These are phyloP conservation scores for Oxyruncus cristatus DNA, from an alignment of 2,113 vertebrate species.

Conservation along the genomic window DNA sequence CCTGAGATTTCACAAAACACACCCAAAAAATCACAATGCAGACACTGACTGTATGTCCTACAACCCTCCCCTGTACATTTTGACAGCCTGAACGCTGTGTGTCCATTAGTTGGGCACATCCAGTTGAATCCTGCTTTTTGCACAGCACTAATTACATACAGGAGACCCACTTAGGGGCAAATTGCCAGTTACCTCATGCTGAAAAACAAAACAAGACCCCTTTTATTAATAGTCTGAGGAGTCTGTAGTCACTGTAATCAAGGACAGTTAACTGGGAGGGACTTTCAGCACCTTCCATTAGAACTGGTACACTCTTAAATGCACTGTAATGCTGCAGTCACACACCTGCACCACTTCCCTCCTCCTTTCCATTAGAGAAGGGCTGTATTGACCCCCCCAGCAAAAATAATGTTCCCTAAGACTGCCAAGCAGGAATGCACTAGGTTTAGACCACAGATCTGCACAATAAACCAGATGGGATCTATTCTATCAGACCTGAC, in stretches of 20 bases:
- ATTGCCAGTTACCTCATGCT: neutral
- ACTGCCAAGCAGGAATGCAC: neutral
- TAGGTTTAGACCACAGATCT: neutral
- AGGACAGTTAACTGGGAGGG: neutral
- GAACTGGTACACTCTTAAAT: too few species aligned
- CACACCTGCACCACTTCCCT: accelerated
- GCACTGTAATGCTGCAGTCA: accelerated
- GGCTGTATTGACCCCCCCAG: neutral
- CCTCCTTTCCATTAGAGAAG: neutral
- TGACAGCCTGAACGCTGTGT: accelerated
- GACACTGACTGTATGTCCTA: neutral
- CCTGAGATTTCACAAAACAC: neutral
- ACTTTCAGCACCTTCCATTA: neutral
- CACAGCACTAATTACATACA: neutral
- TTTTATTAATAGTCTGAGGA: neutral
- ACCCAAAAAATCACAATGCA: neutral
- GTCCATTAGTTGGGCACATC: neutral
- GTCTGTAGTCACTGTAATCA: neutral
- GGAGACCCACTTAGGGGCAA: neutral
- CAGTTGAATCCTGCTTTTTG: neutral
- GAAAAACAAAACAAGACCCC: neutral
- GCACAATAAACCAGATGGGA: neutral
- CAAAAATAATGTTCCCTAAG: neutral
- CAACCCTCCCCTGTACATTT: neutral
- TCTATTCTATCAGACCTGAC: neutral